Percentiles rank a stretch among this genome's conserved stretches.
These are phyloP conservation scores for Metaphire vulgaris DNA, from an alignment of 1,140 invertebrate species.

Conservation along the genomic window DNA sequence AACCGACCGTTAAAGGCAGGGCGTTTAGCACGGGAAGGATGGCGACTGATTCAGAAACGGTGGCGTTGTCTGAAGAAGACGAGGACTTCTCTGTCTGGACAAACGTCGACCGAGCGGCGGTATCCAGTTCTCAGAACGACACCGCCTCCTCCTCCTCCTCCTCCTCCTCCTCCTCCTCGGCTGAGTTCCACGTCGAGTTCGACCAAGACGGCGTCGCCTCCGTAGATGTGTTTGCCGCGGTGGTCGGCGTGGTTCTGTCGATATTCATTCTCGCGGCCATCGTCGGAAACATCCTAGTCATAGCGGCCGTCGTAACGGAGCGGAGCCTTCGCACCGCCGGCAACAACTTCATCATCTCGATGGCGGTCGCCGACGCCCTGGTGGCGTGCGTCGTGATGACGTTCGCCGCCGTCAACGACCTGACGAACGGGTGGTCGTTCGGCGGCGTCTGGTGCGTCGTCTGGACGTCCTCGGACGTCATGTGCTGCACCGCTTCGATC, in stretches of 20 bases:
- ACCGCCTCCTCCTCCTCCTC: no score
- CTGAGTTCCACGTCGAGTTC: no score
- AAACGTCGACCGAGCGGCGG: no score
- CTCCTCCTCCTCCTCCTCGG: no score
- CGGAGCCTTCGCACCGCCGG: constrained; percentile 71
- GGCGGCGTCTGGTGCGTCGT: constrained; percentile 92
- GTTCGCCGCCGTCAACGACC: constrained; percentile 58
- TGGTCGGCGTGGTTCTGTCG: constrained; percentile 43
- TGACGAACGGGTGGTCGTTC: constrained; percentile 80
- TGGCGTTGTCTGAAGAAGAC: no score
- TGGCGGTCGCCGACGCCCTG: constrained; percentile 90
- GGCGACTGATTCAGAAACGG: no score
- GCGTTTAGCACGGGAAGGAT: no score
- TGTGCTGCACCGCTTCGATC: constrained; percentile 97
- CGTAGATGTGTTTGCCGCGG: no score
- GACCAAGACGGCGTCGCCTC: no score
- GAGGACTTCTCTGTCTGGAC: no score
- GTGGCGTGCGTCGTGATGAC: constrained; percentile 70
- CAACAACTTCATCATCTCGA: constrained; percentile 87
- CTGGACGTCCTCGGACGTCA: constrained; percentile 97
- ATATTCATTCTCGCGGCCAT: constrained; percentile 70
- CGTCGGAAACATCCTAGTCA: constrained; percentile 75
- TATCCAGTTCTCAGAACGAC: no score
- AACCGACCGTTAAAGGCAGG: no score
- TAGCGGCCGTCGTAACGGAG: constrained; percentile 59